Base-by-base conservation (phyloP, 2,797 vertebrate species). In the Halcyon smyrnensis region DNA sequence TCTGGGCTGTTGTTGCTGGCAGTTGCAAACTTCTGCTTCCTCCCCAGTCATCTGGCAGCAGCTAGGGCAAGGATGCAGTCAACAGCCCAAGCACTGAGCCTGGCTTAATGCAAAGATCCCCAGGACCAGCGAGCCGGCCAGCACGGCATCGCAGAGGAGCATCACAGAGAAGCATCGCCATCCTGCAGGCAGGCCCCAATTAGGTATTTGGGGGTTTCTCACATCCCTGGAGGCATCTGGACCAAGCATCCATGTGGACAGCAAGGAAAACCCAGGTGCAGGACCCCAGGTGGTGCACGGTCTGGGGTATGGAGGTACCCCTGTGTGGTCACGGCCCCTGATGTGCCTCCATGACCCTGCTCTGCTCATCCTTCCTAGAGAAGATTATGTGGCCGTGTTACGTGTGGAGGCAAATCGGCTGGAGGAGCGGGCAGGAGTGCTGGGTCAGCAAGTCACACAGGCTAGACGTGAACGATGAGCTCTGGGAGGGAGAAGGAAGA, bases 121-220 rank as follows among this genome's bases (percentile, higher is more conserved):
- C 0, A 0, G n/a, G 41, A 57, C 51, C 28, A 32, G 24, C 0
- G 0, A 43, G 17, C 5, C 0, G 0, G 64, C 48, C 0, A 0
- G 71, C 71, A 20, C 30, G 53, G 45, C 2, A 12, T 20, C 0
- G 0, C 71, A 67, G 46, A 53, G 41, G n/a, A 59, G 50, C 2
- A 12, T 24, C 0, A 0, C 71, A 67, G 46, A 53, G 39, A 23
- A 59, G 23, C 64, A 63, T 24, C 6, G 1, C 50, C 19, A 2
- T 41, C 48, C 25, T 51, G 30, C 56, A 50, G 60, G 25, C 81
- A 87, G 28, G 24, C 53, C 69, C 30, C 24, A 28, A 27, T 30
- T 4, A 21, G 43, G 6, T n/a, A 28, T 56, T 87, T 60, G 27
- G 36, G 59, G 6, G 2, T 14, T 91, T 87, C 45, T 27, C 20